Conservation (phyloP, 53 echinoderm and acorn worm genomes). For the Paracentrotus lividus region DNA sequence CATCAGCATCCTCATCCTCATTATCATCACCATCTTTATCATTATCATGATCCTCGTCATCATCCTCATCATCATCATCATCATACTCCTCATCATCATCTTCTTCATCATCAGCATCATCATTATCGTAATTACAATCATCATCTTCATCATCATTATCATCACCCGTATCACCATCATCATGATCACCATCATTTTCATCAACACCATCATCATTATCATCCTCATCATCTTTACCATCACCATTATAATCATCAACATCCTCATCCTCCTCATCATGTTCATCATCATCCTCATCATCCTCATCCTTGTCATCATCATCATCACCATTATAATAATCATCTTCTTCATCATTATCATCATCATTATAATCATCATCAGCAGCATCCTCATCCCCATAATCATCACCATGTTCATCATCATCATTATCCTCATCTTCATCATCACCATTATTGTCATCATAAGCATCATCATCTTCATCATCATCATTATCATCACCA, state of each 20-base stretch:
- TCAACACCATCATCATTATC: not conserved
- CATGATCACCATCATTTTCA: not conserved
- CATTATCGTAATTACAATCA: not conserved
- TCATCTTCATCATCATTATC: not conserved
- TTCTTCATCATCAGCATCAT: too few relatives aligned
- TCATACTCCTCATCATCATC: not conserved
- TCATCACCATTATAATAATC: not conserved
- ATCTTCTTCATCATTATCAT: conserved; percentile 3
- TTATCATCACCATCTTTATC: not conserved
- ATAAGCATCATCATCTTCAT: not conserved
- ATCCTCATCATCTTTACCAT: not conserved
- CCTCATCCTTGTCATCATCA: not conserved
- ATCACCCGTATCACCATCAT: not conserved
- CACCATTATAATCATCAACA: not conserved
- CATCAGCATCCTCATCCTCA: not conserved
- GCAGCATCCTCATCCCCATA: not conserved
- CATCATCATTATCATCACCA: not conserved
- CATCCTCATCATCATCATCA: not conserved
- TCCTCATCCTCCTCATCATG: not conserved
- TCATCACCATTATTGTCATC: not conserved
- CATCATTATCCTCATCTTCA: not conserved
- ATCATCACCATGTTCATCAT: conserved; percentile 10
- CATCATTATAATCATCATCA: not conserved
- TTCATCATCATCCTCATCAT: not conserved
- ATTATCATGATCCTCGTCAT: not conserved